Percentiles rank a stretch among this genome's conserved stretches.
Conservation (phyloP, 2,797 vertebrate genomes). For the Acridotheres tristis region DNA sequence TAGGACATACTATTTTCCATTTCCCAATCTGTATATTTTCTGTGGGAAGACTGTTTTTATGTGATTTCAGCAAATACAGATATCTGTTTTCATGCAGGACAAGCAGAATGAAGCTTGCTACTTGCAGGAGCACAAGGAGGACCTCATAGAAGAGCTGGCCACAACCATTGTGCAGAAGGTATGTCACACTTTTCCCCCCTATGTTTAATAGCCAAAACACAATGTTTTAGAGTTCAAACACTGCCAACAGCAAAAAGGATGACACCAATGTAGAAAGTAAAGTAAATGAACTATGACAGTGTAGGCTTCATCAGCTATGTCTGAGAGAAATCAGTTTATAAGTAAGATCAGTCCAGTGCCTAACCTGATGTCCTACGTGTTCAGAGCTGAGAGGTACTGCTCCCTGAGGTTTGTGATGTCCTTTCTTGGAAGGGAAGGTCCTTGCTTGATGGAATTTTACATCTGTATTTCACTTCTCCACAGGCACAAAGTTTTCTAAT, state of each 20-base stretch:
- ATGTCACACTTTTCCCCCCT: neutral
- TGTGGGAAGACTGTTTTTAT: neutral
- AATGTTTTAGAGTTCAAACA: neutral
- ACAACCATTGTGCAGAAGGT: conserved; percentile 94
- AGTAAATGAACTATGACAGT: neutral
- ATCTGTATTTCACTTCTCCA: neutral
- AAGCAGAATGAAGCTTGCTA: conserved; percentile 95
- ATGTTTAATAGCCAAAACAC: neutral
- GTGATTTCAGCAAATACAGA: neutral
- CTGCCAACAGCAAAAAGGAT: neutral
- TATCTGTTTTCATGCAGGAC: conserved; percentile 76
- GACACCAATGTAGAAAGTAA: neutral
- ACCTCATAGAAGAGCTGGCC: conserved; percentile 93
- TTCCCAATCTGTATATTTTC: neutral
- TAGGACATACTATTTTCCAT: neutral
- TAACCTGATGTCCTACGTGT: neutral
- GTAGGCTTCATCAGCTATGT: neutral
- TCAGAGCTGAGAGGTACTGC: neutral
- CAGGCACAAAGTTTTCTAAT: neutral
- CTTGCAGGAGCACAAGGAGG: conserved; percentile 91
- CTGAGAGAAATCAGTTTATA: neutral
- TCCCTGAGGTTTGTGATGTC: neutral
- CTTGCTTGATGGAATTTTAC: neutral
- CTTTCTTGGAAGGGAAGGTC: neutral
- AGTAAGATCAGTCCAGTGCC: neutral